These are phyloP conservation scores for Rhagium mordax DNA, from an alignment of 2,888 invertebrate species.

Conservation along the genomic window DNA sequence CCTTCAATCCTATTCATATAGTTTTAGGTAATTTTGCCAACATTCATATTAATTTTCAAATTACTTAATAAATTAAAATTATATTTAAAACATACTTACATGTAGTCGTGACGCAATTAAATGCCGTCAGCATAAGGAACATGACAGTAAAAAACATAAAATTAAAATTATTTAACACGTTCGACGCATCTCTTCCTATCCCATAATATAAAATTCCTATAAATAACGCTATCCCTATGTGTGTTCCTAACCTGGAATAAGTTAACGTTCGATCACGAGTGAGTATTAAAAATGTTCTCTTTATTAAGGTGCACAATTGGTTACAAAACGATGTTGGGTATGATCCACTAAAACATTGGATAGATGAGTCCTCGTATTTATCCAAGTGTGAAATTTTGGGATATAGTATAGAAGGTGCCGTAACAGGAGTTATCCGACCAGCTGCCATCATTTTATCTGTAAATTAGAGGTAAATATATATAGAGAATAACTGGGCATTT, in stretches of 20 bases:
- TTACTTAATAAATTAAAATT: no score
- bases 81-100: no score
- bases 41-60: no score
- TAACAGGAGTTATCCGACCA: conserved; percentile 73
- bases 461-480: conserved; percentile 50
- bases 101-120: conserved; percentile 90
- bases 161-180: conserved; percentile 89
- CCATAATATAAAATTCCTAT: conserved; percentile 88
- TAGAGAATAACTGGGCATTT: no score
- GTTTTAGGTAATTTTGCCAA: no score
- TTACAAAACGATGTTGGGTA: conserved; percentile 75
- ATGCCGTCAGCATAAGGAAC: conserved; percentile 95
- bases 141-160: conserved; percentile 93
- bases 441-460: conserved; percentile 72
- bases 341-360: conserved; percentile 57
- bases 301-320: conserved; percentile 76
- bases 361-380: conserved; percentile 38
- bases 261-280: conserved; percentile 84
- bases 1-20: no score
- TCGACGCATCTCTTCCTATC: conserved; percentile 89
- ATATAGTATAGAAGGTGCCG: conserved; percentile 67
- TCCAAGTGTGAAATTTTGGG: conserved; percentile 43
- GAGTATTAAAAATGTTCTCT: conserved; percentile 76
- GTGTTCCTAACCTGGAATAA: conserved; percentile 83
- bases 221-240: conserved; percentile 84